Percentiles rank a stretch among this genome's conserved stretches.
Conservation (phyloP, 1,140 invertebrate species). For the Drosophila paulistorum region DNA sequence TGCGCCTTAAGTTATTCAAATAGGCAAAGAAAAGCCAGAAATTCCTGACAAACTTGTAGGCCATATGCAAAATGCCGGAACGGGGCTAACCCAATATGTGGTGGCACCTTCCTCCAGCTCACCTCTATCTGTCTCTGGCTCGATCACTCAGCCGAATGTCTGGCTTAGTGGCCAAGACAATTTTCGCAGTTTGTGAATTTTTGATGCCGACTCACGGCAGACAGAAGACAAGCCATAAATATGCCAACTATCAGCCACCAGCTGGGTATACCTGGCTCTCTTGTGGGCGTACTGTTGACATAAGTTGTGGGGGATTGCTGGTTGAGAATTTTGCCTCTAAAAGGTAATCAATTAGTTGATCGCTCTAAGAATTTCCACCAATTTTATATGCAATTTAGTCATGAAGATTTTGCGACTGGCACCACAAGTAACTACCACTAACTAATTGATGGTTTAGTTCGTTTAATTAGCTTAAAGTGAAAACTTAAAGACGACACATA, state of each 20-base stretch:
- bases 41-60: conserved; percentile 75
- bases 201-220: conserved; percentile 24
- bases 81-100: conserved; percentile 48
- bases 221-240: conserved; percentile 61
- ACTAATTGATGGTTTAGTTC: conserved; percentile 8
- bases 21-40: conserved; percentile 62
- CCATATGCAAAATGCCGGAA: conserved; percentile 52
- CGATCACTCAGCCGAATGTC: conserved; percentile 25
- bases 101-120: background rate
- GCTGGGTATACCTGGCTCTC: conserved; percentile 21
- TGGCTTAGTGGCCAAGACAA: conserved; percentile 55
- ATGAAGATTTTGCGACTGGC: background rate
- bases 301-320: conserved; percentile 20
- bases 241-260: conserved; percentile 30
- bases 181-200: conserved; percentile 38
- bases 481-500: background rate
- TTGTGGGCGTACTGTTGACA: conserved; percentile 41
- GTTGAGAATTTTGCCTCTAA: conserved; percentile 33
- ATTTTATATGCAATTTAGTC: conserved; percentile 54
- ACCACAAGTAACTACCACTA: conserved; percentile 25
- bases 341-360: conserved; percentile 13
- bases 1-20: conserved; percentile 57
- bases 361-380: conserved; percentile 29
- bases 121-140: background rate
- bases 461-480: conserved; percentile 40